Evolutionary conservation across 1,140 invertebrate genomes (phyloP), one percentile per base, ranked within the genome.

Genomic region (Papilio machaon): DNA sequence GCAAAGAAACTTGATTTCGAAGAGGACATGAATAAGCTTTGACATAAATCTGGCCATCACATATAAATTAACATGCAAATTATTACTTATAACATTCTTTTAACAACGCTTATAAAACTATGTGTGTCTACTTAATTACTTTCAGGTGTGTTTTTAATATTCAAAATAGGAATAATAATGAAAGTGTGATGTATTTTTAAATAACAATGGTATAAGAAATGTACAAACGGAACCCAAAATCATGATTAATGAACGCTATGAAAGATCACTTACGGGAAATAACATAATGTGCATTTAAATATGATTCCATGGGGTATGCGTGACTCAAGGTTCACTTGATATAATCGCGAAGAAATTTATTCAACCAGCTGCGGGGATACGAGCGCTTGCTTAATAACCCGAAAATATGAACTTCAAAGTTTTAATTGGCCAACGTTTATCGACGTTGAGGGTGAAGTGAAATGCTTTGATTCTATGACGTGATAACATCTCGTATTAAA

Each of bases 401-500:
- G 89, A 91, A 88, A 92, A 92, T 91, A 92, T 88, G 86, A 86
- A 85, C 85, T 88, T 83, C 85, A 90, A 92, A 92, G 84, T 92
- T 90, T 89, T 93, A 91, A 92, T 92, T 91, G 88, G 88, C 80
- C 73, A 85, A 73, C 86, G 85, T 89, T 91, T 91, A 92, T 90
- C 88, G 88, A 86, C 82, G 81, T 86, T 81, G 83, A 83, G 85
- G 83, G 85, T 86, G 84, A 84, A 80, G 35, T 78, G 54, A 79
- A 67, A 79, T 23, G 77, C 77, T 64, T 23, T 23, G 77, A 79
- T 79, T 79, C 60, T 46, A 78, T 38, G 58, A 79, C 10, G 58
- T 79, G 77, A 79, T 79, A 79, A 64, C 77, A 43, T 58, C 77
- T 79, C 47, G 5, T 23, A 67, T 67, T 79, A 60, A 79, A 47